Evolutionary conservation across 1,140 invertebrate species (phyloP).

Genomic region (Dreissena polymorpha): DNA sequence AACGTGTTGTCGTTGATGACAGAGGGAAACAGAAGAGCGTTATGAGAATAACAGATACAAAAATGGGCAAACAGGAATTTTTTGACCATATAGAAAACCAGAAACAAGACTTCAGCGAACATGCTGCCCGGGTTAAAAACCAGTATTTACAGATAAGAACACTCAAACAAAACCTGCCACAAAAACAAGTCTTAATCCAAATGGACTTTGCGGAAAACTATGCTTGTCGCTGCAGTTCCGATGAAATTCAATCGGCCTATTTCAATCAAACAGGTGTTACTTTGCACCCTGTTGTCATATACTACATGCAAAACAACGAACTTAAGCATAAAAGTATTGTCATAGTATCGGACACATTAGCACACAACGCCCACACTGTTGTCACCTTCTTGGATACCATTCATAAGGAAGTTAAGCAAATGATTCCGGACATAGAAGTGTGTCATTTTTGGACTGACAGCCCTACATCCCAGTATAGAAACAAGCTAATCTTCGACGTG

Average conservation of each 20-base stretch:
- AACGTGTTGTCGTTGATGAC: slow-evolving; percentile 15
- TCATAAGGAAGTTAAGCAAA: neutral
- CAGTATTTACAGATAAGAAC: slow-evolving; percentile 49
- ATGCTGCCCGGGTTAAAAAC: slow-evolving; percentile 22
- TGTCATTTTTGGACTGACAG: neutral
- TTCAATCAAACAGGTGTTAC: slow-evolving; percentile 14
- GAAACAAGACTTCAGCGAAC: neutral
- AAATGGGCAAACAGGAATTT: neutral
- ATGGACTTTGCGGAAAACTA: slow-evolving; percentile 46
- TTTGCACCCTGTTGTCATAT: slow-evolving; percentile 11
- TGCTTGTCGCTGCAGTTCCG: neutral
- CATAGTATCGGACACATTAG: slow-evolving; percentile 2
- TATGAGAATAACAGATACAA: neutral
- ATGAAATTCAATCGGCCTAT: slow-evolving; percentile 33
- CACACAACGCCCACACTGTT: slow-evolving; percentile 6
- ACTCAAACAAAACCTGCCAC: slow-evolving; percentile 49
- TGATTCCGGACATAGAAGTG: neutral
- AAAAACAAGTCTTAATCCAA: slow-evolving; percentile 33
- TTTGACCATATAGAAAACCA: neutral
- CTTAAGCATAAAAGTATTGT: slow-evolving; percentile 9
- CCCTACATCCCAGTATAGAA: slow-evolving; percentile 15
- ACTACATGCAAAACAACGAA: neutral
- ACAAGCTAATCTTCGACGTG: slow-evolving; percentile 20
- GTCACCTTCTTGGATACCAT: neutral
- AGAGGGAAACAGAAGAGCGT: slow-evolving; percentile 6